These are phyloP conservation scores for Syngnathoides biaculeatus DNA, from an alignment of 2,113 vertebrate species.

Conservation along the genomic window DNA sequence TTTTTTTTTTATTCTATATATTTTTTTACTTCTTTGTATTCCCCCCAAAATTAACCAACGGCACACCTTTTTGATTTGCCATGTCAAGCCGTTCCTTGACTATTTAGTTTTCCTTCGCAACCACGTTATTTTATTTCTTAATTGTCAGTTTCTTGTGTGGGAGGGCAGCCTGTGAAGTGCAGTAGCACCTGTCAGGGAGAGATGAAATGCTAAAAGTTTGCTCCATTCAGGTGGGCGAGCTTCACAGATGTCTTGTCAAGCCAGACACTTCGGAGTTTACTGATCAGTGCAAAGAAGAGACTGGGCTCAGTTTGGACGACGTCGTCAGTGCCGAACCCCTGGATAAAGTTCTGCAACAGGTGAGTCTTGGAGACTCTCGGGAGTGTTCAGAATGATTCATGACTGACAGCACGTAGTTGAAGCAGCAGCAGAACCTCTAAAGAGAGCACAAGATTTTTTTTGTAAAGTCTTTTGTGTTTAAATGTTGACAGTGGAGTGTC, in stretches of 20 bases:
- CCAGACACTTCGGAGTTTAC: constrained; percentile 86
- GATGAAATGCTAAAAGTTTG: constrained; percentile 54
- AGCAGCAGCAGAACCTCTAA: neutral
- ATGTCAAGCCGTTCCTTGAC: constrained; percentile 58
- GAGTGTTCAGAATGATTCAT: neutral
- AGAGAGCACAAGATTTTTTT: neutral
- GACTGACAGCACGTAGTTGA: neutral
- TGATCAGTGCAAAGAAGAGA: constrained; percentile 84
- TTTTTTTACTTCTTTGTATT: neutral
- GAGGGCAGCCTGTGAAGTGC: neutral
- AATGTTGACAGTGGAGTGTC: too few species aligned
- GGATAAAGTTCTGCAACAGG: constrained; percentile 88
- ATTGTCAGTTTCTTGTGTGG: constrained; percentile 33
- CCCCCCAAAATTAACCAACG: constrained; percentile 15
- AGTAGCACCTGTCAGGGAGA: neutral
- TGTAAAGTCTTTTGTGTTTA: neutral
- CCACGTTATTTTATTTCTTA: constrained; percentile 19
- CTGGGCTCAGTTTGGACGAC: constrained; percentile 81
- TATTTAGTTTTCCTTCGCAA: constrained; percentile 53
- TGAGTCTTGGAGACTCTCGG: constrained; percentile 61
- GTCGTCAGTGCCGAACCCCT: constrained; percentile 83
- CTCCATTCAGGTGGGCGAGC: constrained; percentile 86
- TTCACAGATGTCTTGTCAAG: constrained; percentile 87
- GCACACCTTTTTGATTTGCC: constrained; percentile 66
- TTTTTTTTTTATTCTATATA: too few species aligned